Evolutionary conservation across 1,140 invertebrate species (phyloP).

Genomic region (Mya arenaria): DNA sequence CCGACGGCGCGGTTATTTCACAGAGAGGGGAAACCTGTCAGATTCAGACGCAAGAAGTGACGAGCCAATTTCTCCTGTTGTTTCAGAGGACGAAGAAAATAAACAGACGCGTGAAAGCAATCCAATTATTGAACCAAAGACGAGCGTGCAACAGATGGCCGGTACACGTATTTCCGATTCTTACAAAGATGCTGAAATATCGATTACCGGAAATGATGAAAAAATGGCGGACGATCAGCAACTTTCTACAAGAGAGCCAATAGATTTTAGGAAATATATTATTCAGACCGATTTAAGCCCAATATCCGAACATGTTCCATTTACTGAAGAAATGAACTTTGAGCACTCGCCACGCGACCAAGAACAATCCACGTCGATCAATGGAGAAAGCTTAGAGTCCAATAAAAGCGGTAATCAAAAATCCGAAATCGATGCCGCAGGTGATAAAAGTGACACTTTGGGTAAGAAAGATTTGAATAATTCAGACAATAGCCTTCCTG

Average conservation of each 20-base stretch:
- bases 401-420: constrained; percentile 6
- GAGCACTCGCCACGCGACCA: not conserved
- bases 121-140: not conserved
- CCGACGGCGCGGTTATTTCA: constrained; percentile 32
- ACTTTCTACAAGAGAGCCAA: not conserved
- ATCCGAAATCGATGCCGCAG: constrained; percentile 17
- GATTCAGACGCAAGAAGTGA: constrained; percentile 41
- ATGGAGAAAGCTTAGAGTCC: constrained; percentile 10
- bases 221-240: not conserved
- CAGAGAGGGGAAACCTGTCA: constrained; percentile 34
- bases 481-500: constrained; percentile 12
- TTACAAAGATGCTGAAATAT: constrained; percentile 40
- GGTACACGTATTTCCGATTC: not conserved
- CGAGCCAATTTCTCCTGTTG: constrained; percentile 30
- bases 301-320: constrained; percentile 5
- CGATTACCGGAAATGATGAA: not conserved
- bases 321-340: constrained; percentile 11
- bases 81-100: constrained; percentile 34
- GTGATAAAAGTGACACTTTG: constrained; percentile 42
- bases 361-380: not conserved
- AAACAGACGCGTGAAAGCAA: not conserved
- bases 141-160: not conserved
- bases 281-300: constrained; percentile 21
- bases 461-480: constrained; percentile 46
- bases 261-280: constrained; percentile 53